Evolutionary conservation across 2,113 vertebrate genomes (phyloP).

Genomic region (Macquaria australasica): DNA sequence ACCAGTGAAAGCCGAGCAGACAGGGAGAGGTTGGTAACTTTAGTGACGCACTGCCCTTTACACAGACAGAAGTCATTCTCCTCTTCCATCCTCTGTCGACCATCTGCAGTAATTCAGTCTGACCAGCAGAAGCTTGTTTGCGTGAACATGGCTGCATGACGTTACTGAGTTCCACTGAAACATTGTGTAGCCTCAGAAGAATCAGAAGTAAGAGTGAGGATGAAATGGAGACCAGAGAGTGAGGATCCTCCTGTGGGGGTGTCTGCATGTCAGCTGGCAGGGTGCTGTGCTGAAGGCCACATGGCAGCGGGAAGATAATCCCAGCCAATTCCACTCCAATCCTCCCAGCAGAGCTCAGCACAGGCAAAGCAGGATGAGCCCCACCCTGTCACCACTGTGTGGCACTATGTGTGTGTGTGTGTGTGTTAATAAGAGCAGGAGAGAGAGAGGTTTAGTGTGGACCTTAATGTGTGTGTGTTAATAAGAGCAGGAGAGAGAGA

Average conservation of each 20-base stretch:
- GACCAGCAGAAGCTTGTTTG: neutral
- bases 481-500: neutral
- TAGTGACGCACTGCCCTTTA: neutral
- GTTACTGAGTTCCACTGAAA: neutral
- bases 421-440: neutral
- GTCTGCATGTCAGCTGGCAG: constrained; percentile 41
- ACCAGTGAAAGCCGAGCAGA: neutral
- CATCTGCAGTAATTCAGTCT: neutral
- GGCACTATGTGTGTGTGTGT: neutral
- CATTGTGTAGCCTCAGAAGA: neutral
- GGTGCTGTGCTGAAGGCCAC: constrained; percentile 54
- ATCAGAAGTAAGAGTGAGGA: too few relatives aligned
- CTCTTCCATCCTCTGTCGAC: neutral
- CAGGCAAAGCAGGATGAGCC: constrained; percentile 60
- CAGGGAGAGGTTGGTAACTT: neutral
- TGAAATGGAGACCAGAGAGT: neutral
- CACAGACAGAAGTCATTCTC: neutral
- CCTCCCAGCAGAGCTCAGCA: constrained; percentile 57
- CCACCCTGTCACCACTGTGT: constrained; percentile 21
- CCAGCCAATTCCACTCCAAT: constrained; percentile 63
- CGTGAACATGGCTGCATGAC: neutral
- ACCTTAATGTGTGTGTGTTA: neutral
- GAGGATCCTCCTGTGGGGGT: constrained; percentile 29
- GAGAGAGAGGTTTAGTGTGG: neutral
- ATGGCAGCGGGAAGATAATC: constrained; percentile 56